Percentiles rank a stretch among this genome's conserved stretches.
phyloP scores from a whole-genome alignment of 2,888 invertebrate species.

The Monoplex corrugatus region DNA sequence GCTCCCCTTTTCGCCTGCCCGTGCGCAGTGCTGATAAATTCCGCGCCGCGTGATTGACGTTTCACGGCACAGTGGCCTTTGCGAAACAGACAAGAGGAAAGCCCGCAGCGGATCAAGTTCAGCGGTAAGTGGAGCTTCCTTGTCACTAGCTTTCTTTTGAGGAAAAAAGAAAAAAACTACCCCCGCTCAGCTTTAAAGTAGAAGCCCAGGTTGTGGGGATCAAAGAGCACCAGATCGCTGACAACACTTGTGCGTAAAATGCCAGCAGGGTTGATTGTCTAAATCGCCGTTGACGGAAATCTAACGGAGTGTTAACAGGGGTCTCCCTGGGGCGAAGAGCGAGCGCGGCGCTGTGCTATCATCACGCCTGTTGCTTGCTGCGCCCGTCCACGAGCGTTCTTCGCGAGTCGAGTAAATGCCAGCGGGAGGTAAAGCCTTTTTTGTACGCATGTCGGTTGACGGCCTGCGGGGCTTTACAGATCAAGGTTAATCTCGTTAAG shows the following conservation, averaged over 20 bases:
- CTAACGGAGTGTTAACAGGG: slow-evolving; percentile 35
- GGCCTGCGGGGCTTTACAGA: not conserved
- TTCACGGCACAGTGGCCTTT: slow-evolving; percentile 36
- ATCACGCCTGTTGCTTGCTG: slow-evolving; percentile 38
- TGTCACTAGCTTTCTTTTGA: not conserved
- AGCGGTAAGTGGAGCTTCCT: slow-evolving; percentile 30
- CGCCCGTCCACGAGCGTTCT: not conserved
- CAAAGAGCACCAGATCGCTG: not conserved
- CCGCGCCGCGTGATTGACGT: slow-evolving; percentile 36
- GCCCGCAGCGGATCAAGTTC: slow-evolving; percentile 24
- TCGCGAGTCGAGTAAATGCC: not conserved
- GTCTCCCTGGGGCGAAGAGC: not conserved
- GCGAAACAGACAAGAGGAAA: slow-evolving; percentile 37
- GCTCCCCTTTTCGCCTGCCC: slow-evolving; percentile 2
- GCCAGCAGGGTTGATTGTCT: slow-evolving; percentile 28
- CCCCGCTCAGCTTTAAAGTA: not conserved
- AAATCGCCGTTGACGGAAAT: slow-evolving; percentile 30
- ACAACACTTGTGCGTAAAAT: slow-evolving; percentile 7
- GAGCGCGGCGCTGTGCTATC: not conserved
- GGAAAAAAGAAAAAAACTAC: too few species aligned
- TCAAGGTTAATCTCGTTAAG: slow-evolving; percentile 15
- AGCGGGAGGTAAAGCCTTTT: slow-evolving; percentile 24
- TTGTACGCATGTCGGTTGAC: not conserved
- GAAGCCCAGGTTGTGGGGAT: not conserved
- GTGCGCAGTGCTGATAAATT: slow-evolving; percentile 19